A percentile compares a stretch with the other conserved stretches of the same genome.
phyloP scores from a whole-genome alignment of 2,888 invertebrate species.

The Agriopis aurantiaria region DNA sequence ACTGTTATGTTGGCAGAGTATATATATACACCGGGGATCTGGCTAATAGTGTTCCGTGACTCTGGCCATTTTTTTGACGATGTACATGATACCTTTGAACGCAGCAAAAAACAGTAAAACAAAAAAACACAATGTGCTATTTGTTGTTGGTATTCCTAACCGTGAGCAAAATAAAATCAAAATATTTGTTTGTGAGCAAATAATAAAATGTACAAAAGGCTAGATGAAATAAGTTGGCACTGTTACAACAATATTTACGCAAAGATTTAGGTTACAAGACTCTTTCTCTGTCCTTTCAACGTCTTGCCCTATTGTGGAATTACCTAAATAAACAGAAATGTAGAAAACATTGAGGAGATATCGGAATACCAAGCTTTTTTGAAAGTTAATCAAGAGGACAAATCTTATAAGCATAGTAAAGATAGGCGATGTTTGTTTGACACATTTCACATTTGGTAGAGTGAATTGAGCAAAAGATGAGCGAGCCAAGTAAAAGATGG shows the following conservation, averaged over 20 bases:
- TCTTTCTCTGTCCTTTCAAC: slow-evolving; percentile 12
- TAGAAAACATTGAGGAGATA: slow-evolving; percentile 31
- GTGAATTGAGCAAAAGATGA: not conserved
- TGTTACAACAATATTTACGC: slow-evolving; percentile 8
- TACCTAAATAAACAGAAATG: slow-evolving; percentile 38
- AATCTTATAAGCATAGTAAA: slow-evolving; percentile 41
- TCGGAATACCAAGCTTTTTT: slow-evolving; percentile 36
- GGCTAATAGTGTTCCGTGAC: too few species aligned
- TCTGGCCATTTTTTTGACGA: too few species aligned
- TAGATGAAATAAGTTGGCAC: not conserved
- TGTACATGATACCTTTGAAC: too few species aligned
- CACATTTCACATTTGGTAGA: slow-evolving; percentile 15
- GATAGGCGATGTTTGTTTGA: slow-evolving; percentile 26
- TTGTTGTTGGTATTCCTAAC: too few species aligned
- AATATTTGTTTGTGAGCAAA: too few species aligned
- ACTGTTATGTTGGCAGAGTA: too few species aligned
- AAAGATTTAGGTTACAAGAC: slow-evolving; percentile 16
- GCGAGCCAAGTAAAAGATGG: not conserved
- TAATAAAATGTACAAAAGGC: not conserved
- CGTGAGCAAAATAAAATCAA: too few species aligned
- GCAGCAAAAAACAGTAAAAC: too few species aligned
- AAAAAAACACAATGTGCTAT: too few species aligned
- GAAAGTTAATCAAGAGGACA: slow-evolving; percentile 40
- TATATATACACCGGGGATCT: too few species aligned
- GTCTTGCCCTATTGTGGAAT: slow-evolving; percentile 23